A percentile compares a stretch with the other conserved stretches of the same genome.
These are phyloP conservation scores for Ia io DNA, from an alignment of 2,113 vertebrate species.

Conservation along the genomic window DNA sequence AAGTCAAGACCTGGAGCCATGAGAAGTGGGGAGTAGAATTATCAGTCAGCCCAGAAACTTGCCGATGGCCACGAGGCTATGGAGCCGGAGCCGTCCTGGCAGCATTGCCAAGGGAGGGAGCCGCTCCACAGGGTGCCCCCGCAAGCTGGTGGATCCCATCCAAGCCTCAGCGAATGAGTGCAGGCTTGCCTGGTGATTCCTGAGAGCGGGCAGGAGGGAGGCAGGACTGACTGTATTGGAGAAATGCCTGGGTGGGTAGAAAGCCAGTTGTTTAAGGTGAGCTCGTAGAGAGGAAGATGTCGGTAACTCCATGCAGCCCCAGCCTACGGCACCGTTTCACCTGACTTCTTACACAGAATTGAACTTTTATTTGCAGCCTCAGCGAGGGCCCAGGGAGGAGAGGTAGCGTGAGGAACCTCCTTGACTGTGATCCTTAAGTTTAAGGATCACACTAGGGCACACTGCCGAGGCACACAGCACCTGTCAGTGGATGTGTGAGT, in stretches of 20 bases:
- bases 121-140: background rate
- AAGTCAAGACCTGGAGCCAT: constrained; percentile 7
- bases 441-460: background rate
- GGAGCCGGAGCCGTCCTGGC: background rate
- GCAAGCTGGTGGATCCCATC: background rate
- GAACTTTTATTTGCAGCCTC: background rate
- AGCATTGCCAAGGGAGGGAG: background rate
- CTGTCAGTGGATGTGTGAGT: background rate
- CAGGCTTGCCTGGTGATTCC: background rate
- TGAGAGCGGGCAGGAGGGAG: background rate
- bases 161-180: constrained; percentile 3
- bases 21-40: background rate
- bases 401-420: background rate
- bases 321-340: background rate
- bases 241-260: background rate
- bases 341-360: background rate
- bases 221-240: background rate
- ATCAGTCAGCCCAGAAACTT: constrained; percentile 32
- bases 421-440: background rate
- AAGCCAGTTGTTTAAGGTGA: background rate
- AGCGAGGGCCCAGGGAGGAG: background rate
- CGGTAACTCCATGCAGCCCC: background rate
- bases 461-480: background rate
- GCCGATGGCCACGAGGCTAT: background rate
- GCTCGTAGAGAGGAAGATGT: background rate